Percentiles rank a stretch among this genome's conserved stretches.
phyloP scores from a whole-genome alignment of 2,113 vertebrate species.

The Eubucco bourcierii region DNA sequence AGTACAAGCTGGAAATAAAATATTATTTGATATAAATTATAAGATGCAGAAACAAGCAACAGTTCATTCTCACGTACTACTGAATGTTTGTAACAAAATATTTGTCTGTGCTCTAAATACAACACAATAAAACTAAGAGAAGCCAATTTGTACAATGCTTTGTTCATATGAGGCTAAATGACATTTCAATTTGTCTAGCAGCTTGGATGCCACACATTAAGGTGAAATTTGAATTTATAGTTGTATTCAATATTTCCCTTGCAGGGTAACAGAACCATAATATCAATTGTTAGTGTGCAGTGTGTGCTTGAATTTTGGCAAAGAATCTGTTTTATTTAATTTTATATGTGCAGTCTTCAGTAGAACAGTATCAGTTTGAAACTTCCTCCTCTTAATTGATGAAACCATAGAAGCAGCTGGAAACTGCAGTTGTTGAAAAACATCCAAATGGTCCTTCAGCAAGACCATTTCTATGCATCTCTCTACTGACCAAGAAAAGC shows the following conservation, averaged over 20 bases:
- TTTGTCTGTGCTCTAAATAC: background rate
- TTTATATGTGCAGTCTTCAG: background rate
- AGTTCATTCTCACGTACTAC: fast-evolving
- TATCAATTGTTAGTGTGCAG: background rate
- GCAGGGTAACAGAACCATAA: background rate
- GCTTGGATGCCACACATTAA: fast-evolving
- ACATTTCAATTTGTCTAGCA: background rate
- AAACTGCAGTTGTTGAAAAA: background rate
- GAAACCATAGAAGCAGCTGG: background rate
- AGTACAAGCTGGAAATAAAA: background rate
- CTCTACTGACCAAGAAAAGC: background rate
- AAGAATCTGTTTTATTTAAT: background rate
- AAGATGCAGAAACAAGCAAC: background rate
- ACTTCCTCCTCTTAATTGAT: background rate
- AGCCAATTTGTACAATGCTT: background rate
- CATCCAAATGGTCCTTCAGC: background rate
- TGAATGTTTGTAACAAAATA: background rate
- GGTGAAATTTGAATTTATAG: background rate
- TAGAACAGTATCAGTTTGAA: background rate
- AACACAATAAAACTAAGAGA: background rate
- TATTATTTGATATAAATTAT: background rate
- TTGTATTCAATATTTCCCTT: background rate
- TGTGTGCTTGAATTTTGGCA: background rate
- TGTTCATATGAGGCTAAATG: background rate
- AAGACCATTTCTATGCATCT: background rate